Conservation (phyloP, 2,888 invertebrate species). For the Anorthoa munda region DNA sequence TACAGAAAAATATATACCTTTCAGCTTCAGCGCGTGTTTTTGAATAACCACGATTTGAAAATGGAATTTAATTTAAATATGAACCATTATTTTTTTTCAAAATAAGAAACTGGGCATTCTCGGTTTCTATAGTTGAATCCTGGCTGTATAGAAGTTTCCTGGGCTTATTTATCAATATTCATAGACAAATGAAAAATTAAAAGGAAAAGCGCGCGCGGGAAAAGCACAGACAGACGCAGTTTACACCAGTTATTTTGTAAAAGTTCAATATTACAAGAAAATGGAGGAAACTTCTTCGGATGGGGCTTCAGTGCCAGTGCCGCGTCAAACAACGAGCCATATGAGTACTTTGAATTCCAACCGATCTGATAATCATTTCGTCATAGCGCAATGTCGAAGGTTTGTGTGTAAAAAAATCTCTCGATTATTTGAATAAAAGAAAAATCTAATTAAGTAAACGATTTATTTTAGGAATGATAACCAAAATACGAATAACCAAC, state of each 20-base stretch:
- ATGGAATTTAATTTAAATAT: too few relatives aligned
- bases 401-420: conserved; percentile 46
- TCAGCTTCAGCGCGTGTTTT: too few relatives aligned
- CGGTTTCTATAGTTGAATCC: not conserved
- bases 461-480: conserved; percentile 68
- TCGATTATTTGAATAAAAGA: too few relatives aligned
- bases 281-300: conserved; percentile 68
- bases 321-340: conserved; percentile 58
- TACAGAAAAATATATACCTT: too few relatives aligned
- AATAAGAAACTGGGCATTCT: not conserved
- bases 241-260: not conserved
- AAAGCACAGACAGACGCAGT: not conserved
- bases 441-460: not conserved
- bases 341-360: conserved; percentile 56
- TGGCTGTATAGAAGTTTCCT: not conserved
- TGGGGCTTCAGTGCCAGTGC: conserved; percentile 57
- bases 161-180: not conserved
- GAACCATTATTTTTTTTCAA: not conserved
- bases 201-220: conserved; percentile 31
- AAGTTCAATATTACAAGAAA: not conserved
- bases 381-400: conserved; percentile 82
- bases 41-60: too few relatives aligned
- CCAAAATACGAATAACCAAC: conserved; percentile 64
- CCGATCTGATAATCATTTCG: conserved; percentile 72
- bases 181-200: not conserved